Base-by-base conservation (phyloP, 2,113 vertebrate genomes). In the Mystacornis crossleyi region DNA sequence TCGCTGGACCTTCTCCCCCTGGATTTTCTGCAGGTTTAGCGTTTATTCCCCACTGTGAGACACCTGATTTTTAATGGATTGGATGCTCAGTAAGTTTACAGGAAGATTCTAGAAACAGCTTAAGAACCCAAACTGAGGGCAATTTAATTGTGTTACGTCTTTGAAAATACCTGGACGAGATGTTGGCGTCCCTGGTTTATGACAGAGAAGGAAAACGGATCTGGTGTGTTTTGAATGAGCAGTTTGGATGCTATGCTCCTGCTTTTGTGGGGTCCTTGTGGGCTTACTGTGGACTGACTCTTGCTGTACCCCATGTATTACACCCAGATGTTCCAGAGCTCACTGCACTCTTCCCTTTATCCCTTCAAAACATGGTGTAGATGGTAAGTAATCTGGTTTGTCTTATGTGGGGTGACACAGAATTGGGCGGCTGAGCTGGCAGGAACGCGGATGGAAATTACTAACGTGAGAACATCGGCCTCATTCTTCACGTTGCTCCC, bases 331-430 rank as follows among this genome's bases (percentile, higher is more conserved):
- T 38, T 29, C 21, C n/a, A 8, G 51, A 28, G 54, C 18, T 89
- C 9, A 0, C 33, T 4, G 3, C 28, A 1, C 2, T 5, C 19
- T 45, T 53, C 53, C 5, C 1, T n/a, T 28, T 13, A 14, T 67
- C 34, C 74, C 47, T 45, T 19, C 25, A 6, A 42, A 60, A 28
- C 4, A 0, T 10, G 7, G 14, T 21, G 10, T 6, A 9, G 67
- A 16, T 40, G 62, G 10, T 33, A 14, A 51, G 36, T 7, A 8
- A 3, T 2, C 47, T 40, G 16, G 7, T 66, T 50, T 40, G 72
- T 47, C 4, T 16, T 18, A 1, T 0, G 14, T 40, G 65, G 51
- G 53, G 6, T 67, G 55, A 53, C 55, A 12, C 4, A 4, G 77
- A 7, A 2, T 3, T 29, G 51, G 54, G 65, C 64, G 43, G 26